Percentiles rank a stretch among this genome's conserved stretches.
Evolutionary conservation across 2,888 invertebrate genomes (phyloP).

Genomic region (Miltochrista miniata): DNA sequence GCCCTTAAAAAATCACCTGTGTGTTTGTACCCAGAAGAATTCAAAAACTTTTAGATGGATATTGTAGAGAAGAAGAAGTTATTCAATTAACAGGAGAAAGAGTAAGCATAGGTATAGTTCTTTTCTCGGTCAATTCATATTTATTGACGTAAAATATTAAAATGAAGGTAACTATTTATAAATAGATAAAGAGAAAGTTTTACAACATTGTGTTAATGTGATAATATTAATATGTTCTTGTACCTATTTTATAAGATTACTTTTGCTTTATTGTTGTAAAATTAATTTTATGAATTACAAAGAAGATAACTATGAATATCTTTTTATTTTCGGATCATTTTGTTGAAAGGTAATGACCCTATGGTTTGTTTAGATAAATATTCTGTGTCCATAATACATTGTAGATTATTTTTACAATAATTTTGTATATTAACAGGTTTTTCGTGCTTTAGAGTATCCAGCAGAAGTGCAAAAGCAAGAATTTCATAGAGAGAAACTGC

Average conservation of each 20-base stretch:
- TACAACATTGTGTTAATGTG: background rate
- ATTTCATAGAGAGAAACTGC: conserved; percentile 84
- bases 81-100: no score
- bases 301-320: background rate
- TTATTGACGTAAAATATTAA: background rate
- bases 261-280: background rate
- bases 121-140: background rate
- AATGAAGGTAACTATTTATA: no score
- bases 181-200: no score
- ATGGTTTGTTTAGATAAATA: background rate
- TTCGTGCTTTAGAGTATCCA: conserved; percentile 90
- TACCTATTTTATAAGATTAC: conserved; percentile 1
- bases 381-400: no score
- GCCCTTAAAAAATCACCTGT: conserved; percentile 69
- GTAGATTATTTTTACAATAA: no score
- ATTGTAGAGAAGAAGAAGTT: background rate
- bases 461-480: conserved; percentile 88
- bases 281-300: conserved; percentile 4
- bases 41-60: conserved; percentile 84
- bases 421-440: conserved; percentile 82
- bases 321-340: background rate
- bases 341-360: background rate
- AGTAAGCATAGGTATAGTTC: no score
- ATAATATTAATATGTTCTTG: background rate
- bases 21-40: conserved; percentile 85